phyloP scores from a whole-genome alignment of 2,797 vertebrate species.

The Potorous gilbertii region DNA sequence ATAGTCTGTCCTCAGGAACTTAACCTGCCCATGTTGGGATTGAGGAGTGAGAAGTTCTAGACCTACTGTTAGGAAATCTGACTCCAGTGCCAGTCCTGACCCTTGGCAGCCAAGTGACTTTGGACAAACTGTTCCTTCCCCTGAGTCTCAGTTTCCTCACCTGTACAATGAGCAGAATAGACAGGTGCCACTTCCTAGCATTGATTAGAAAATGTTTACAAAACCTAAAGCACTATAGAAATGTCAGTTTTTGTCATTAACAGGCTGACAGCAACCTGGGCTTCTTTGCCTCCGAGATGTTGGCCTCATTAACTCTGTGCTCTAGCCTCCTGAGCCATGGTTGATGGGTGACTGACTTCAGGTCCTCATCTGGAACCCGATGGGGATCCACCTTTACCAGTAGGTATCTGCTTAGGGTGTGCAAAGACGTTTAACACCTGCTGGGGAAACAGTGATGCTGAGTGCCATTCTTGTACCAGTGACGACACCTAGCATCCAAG shows the following conservation, averaged over 20 bases:
- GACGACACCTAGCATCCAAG: neutral
- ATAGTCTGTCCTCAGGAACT: neutral
- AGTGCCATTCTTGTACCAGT: neutral
- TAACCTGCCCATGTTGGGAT: neutral
- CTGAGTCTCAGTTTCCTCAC: neutral
- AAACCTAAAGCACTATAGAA: neutral
- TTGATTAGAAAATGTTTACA: neutral
- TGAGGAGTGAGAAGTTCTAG: neutral
- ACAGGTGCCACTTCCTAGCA: neutral
- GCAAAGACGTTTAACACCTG: neutral
- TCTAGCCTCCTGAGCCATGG: neutral
- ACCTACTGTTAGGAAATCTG: too few species aligned
- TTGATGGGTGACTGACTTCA: neutral
- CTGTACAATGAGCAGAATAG: neutral
- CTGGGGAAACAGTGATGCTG: neutral
- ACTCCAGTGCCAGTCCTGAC: neutral
- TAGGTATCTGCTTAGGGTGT: neutral
- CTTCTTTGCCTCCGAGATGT: too few species aligned
- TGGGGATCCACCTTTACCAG: neutral
- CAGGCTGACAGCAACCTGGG: neutral
- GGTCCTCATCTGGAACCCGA: neutral
- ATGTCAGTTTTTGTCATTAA: conserved; percentile 3
- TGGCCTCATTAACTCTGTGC: neutral
- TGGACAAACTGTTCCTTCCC: neutral
- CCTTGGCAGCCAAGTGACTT: neutral